phyloP scores from a whole-genome alignment of 2,888 invertebrate genomes.

The Perizoma affinitatum region DNA sequence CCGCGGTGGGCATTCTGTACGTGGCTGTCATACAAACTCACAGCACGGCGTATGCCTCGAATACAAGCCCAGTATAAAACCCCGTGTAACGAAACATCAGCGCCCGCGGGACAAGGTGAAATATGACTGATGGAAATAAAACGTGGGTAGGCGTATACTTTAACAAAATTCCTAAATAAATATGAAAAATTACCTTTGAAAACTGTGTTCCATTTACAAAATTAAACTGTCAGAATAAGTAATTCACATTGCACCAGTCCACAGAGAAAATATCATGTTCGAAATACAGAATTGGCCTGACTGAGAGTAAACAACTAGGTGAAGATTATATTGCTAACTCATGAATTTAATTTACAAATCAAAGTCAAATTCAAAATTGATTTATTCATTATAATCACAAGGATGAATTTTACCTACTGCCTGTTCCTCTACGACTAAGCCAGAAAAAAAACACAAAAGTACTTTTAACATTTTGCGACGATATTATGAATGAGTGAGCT shows the following conservation, averaged over 20 bases:
- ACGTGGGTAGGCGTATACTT: conserved; percentile 18
- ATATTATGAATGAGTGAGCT: neutral
- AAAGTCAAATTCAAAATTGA: no score
- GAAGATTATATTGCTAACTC: neutral
- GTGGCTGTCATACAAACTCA: conserved; percentile 33
- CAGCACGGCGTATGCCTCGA: conserved; percentile 21
- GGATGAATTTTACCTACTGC: no score
- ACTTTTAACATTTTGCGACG: neutral
- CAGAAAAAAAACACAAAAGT: no score
- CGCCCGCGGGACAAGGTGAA: conserved; percentile 29
- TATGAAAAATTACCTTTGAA: conserved; percentile 19
- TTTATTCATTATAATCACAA: no score
- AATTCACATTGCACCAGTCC: conserved; percentile 16
- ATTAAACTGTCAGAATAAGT: conserved; percentile 19
- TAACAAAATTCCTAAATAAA: conserved; percentile 20
- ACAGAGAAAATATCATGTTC: conserved; percentile 11
- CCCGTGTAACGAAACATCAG: conserved; percentile 28
- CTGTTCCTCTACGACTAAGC: no score
- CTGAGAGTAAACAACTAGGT: neutral
- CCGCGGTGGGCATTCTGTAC: conserved; percentile 29
- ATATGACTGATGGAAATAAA: conserved; percentile 32
- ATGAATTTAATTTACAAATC: neutral
- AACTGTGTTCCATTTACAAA: conserved; percentile 17
- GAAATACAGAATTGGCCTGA: conserved; percentile 4
- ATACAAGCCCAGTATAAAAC: conserved; percentile 23